Evolutionary conservation across 2,113 vertebrate genomes (phyloP), one percentile per base, ranked within the genome.

Genomic region (Phalacrocorax brasilianus): DNA sequence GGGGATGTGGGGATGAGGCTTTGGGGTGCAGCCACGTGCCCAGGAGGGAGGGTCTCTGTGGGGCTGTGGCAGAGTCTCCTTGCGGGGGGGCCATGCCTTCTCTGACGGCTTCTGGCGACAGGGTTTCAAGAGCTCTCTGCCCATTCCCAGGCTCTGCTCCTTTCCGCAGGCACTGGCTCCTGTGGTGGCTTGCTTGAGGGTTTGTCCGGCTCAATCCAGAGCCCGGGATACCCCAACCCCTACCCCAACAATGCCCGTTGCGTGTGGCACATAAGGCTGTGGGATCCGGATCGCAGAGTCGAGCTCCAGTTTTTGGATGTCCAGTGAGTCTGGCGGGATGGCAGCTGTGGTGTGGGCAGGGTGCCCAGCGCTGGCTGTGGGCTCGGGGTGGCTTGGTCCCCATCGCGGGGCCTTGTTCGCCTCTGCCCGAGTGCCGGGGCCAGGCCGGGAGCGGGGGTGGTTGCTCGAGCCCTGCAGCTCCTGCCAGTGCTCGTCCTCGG

Each of bases 101-200:
- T 30, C 45, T 26, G 74, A 12, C 0, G 0, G 8, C 21, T 61
- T 38, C 56, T 71, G 63, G 27, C 0, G 0, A 21, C 2, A 2
- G 8, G 6, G 16, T 52, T 35, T 30, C 23, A 58, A 58, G 42
- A 23, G 2, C 6, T n/a, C 42, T 62, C 33, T 67, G 47, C 38
- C 35, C 16, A 0, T 16, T 11, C 28, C 15, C 0, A 0, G 19
- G 7, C 58, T 85, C 74, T 88, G 7, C n/a, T 81, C 28, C 47
- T 42, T 28, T 58, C 58, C 8, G 1, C 68, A 91, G 87, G 4
- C 5, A 0, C 1, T 1, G 0, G 0, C 28, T 3, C 83, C 15
- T 95, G 94, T 0, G 40, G 94, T 19, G 79, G 79, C 33, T 11
- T 81, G 23, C 79, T 93, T 14, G 23, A 38, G 8, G 47, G 2